These are phyloP conservation scores for Philereme vetulata DNA, from an alignment of 2,888 invertebrate genomes.

Conservation along the genomic window DNA sequence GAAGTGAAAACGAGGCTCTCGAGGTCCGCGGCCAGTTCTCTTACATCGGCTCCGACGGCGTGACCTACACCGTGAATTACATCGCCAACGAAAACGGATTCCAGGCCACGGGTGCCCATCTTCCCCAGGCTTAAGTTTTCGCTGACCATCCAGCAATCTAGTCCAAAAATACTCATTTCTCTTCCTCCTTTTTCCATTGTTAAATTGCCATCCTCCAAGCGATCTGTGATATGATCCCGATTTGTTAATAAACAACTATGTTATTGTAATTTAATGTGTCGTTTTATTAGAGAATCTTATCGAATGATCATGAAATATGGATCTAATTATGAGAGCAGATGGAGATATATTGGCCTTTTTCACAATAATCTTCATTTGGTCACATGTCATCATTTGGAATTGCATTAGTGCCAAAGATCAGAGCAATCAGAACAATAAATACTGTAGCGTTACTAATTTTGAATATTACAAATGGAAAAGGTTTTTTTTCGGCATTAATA, in stretches of 20 bases:
- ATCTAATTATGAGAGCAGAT: constrained; percentile 8
- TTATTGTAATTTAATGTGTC: constrained; percentile 52
- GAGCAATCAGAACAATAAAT: constrained; percentile 16
- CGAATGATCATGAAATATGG: background rate
- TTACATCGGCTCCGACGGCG: constrained; percentile 73
- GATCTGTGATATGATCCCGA: constrained; percentile 77
- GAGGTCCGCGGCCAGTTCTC: constrained; percentile 60
- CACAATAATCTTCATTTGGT: constrained; percentile 12
- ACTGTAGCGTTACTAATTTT: constrained; percentile 1
- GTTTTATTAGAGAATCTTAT: background rate
- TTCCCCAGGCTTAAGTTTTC: constrained; percentile 52
- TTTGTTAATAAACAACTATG: constrained; percentile 65
- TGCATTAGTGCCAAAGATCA: constrained; percentile 18
- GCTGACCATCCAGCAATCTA: constrained; percentile 28
- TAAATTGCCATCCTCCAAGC: constrained; percentile 55
- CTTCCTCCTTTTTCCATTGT: constrained; percentile 46
- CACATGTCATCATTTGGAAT: constrained; percentile 16
- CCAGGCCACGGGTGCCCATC: constrained; percentile 69
- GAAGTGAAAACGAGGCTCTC: constrained; percentile 58
- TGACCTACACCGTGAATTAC: constrained; percentile 75
- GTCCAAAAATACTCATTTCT: constrained; percentile 41
- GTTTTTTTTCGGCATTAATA: no score
- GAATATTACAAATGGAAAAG: no score
- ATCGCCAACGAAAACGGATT: constrained; percentile 81
- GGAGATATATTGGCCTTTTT: background rate